Evolutionary conservation across 2,797 vertebrate species (phyloP), one percentile per base, ranked within the genome.

Genomic region (Hozukius guyotensis): DNA sequence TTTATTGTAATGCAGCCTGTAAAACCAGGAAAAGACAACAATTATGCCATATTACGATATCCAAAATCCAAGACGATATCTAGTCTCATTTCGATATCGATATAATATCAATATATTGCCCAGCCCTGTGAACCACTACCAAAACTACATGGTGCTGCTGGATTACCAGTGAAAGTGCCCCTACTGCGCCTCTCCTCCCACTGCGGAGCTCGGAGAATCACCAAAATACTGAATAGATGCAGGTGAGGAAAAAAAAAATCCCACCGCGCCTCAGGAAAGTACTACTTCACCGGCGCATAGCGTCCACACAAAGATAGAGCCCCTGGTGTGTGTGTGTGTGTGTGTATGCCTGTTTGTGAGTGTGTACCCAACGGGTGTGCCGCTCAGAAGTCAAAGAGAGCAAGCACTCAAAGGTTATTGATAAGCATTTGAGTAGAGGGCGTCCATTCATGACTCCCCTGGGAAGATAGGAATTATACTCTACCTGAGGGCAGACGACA

Each of bases 391-490:
- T 93, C 92, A 94, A 94, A 94, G 87, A 83, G 88, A 92, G 88
- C 87, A 82, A 93, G 92, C 93, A 93, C 94, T 96, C 94, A 94
- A 95, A 96, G 94, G 94, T 95, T 96, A 95, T 94, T 96, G 95
- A 95, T 95, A 95, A 95, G 94, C 91, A 90, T 95, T 95, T 94
- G 94, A 94, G 94, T 94, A 93, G 93, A 95, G 94, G 93, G 90
- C 90, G 82, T 93, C 92, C 90, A 91, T 94, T 96, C 92, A 92
- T 91, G 92, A 91, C 90, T 95, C 94, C 92, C 93, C 89, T 85
- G 92, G 94, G 94, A 94, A 94, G 91, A 95, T 88, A 88, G 86
- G 93, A 94, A 91, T 94, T 94, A 92, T 93, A 93, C 86, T 93
- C 88, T 94, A 95, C 92, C 91, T 93, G 90, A 89, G 91, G 88